Base-by-base conservation (phyloP, 2,888 invertebrate species). In the Diaperis boleti region DNA sequence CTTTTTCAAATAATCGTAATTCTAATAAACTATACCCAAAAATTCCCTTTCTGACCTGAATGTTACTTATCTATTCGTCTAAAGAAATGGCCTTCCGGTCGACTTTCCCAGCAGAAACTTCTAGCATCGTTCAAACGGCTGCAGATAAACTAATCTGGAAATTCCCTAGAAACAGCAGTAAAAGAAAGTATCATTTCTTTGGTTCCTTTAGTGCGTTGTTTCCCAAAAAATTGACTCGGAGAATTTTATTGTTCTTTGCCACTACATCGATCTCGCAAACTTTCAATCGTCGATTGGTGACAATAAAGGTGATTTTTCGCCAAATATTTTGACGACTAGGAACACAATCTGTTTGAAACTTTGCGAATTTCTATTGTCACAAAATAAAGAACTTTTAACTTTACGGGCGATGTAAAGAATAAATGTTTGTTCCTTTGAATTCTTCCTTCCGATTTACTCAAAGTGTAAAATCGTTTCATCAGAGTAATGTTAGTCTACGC, bases 81-180 rank as follows among this genome's bases (percentile, higher is more conserved):
- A 26, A 26, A 26, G 6, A 26, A 26, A 26, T 10, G 13, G 20
- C 26, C 44, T 11, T 22, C 13, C 5, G n/a, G 18, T 14, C 44
- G 33, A 49, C 15, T 49, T 49, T 49, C n/a, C 49, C 13, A 20
- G 33, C 35, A 33, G 35, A 31, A 49, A 49, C 14, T 49, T 49
- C 33, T n/a, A n/a, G 35, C 8, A 49, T 49, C 17, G 13, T 39
- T 39, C 3, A 20, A 49, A 15, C 33, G 33, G n/a, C n/a, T n/a
- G 2, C 10, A 49, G 39, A 52, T 52, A 20, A 52, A 52, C 37
- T 52, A 52, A 39, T 52, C 39, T 52, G 14, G 39, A 52, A 26
- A 39, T 52, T 52, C 18, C 22, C 39, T 22, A 39, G 52, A 52
- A 35, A 52, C 52, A 52, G 33, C 35, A 49, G 17, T 33, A 47